Percentiles rank a stretch among this genome's conserved stretches.
Conservation (phyloP, 37 sponge, comb jelly and placozoan species). For the Aplysina aerophoba region DNA sequence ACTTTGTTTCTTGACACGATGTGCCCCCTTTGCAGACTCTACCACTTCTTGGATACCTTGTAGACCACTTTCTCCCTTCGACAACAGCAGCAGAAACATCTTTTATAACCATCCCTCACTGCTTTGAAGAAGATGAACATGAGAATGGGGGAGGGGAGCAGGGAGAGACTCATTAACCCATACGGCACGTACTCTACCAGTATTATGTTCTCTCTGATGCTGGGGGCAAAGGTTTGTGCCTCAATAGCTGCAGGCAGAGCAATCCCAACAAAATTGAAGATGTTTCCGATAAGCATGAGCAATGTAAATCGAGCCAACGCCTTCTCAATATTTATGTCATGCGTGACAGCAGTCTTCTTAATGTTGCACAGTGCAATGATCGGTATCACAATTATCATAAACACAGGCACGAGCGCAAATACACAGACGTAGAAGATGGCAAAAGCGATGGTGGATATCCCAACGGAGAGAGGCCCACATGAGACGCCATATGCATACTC, state of each 20-base stretch:
- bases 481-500: neutral
- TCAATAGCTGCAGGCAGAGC: constrained; percentile 5
- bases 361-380: neutral
- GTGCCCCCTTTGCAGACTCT: neutral
- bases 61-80: neutral
- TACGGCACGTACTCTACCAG: neutral
- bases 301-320: neutral
- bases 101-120: neutral
- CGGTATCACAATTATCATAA: neutral
- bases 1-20: too few relatives aligned
- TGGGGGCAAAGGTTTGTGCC: neutral
- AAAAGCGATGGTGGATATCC: neutral
- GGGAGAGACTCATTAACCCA: neutral
- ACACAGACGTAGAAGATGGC: neutral
- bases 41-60: neutral
- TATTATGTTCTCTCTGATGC: neutral
- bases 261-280: neutral
- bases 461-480: neutral
- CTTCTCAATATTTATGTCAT: neutral
- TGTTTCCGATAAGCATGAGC: neutral
- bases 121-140: constrained; percentile 12
- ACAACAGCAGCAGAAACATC: neutral
- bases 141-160: constrained; percentile 1
- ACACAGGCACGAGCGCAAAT: neutral
- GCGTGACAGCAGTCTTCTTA: neutral